phyloP scores from a whole-genome alignment of 2,888 invertebrate genomes.

The Andrena minutula region DNA sequence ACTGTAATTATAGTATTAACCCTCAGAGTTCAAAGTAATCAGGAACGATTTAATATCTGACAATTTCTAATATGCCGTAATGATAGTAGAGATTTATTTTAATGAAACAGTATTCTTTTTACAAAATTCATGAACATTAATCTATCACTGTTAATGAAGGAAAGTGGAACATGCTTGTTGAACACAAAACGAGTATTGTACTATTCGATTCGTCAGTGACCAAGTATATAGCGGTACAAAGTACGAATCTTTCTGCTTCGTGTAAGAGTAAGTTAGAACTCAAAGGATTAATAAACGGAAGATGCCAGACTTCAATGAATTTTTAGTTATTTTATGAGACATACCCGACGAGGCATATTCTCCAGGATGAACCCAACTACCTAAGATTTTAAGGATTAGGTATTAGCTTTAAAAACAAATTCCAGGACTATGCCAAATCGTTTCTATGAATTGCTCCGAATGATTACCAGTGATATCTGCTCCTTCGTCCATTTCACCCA shows the following conservation, averaged over 20 bases:
- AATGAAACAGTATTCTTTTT: constrained; percentile 1
- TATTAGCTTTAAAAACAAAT: constrained; percentile 48
- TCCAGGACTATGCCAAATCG: background rate
- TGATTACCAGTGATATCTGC: constrained; percentile 96
- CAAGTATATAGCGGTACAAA: background rate
- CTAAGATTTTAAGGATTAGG: constrained; percentile 85
- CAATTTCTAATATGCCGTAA: background rate
- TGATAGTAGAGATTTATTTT: background rate
- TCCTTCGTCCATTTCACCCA: constrained; percentile 94
- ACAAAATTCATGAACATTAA: constrained; percentile 9
- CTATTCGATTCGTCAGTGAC: constrained; percentile 28
- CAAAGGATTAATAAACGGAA: constrained; percentile 52
- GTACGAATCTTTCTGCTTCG: background rate
- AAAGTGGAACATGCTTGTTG: constrained; percentile 35
- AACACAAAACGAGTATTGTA: constrained; percentile 27
- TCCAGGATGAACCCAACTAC: constrained; percentile 99
- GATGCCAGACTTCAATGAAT: constrained; percentile 55
- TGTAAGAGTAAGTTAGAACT: constrained; percentile 34
- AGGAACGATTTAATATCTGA: background rate
- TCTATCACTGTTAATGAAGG: constrained; percentile 25
- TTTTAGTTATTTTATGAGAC: constrained; percentile 75
- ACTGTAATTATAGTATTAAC: constrained; percentile 32
- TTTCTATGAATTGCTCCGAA: constrained; percentile 7
- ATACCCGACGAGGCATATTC: constrained; percentile 99
- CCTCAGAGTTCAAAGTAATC: constrained; percentile 43